Evolutionary conservation across 2,888 invertebrate genomes (phyloP).

Genomic region (Dasysyrphus albostriatus): DNA sequence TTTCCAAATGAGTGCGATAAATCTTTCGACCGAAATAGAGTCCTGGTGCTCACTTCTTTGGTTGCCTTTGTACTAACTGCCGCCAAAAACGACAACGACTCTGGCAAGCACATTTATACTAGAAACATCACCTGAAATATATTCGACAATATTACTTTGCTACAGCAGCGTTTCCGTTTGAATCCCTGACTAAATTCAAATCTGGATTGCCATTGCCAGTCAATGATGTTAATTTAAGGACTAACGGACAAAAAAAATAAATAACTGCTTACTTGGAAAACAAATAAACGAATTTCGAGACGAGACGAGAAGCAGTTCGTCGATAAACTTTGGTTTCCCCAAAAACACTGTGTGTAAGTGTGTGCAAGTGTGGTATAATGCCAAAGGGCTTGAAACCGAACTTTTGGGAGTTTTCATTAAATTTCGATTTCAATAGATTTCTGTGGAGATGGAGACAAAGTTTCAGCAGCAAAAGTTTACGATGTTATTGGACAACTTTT

Average conservation of each 20-base stretch:
- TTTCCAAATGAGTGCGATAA: slow-evolving; percentile 71
- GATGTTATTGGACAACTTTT: slow-evolving; percentile 67
- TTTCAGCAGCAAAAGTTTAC: slow-evolving; percentile 61
- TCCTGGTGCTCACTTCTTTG: not conserved
- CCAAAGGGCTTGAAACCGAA: slow-evolving; percentile 18
- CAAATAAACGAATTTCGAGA: slow-evolving; percentile 15
- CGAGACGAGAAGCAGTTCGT: not conserved
- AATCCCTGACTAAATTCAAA: slow-evolving; percentile 40
- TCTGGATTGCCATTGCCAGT: slow-evolving; percentile 22
- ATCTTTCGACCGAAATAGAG: slow-evolving; percentile 45
- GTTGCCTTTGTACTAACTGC: not conserved
- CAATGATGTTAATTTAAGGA: slow-evolving; percentile 60
- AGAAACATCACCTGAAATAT: slow-evolving; percentile 60
- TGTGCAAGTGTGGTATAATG: not conserved
- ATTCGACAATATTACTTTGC: slow-evolving; percentile 68
- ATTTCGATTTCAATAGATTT: slow-evolving; percentile 68
- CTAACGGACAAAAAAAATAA: slow-evolving; percentile 14
- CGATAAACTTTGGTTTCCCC: slow-evolving; percentile 21
- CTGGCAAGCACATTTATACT: not conserved
- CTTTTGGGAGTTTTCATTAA: slow-evolving; percentile 63
- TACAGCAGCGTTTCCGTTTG: slow-evolving; percentile 46
- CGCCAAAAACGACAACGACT: slow-evolving; percentile 2
- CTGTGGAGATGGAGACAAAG: slow-evolving; percentile 47
- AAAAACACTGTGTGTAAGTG: not conserved
- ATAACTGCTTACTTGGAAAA: slow-evolving; percentile 49